phyloP scores from a whole-genome alignment of 64 coral and sea anemone genomes.

The Montipora foliosa region DNA sequence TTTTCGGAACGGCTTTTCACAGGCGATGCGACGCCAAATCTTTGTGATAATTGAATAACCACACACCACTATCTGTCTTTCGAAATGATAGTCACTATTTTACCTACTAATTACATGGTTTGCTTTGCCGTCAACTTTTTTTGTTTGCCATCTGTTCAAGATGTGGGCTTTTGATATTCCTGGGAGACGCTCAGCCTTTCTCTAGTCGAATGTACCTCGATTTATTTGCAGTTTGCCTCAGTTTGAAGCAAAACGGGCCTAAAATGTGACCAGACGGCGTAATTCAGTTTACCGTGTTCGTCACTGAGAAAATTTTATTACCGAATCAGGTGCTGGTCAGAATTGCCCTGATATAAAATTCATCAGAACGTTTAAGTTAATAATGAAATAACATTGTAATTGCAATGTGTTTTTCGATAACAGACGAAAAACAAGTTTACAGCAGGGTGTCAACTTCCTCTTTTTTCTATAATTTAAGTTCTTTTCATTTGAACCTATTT shows the following conservation, averaged over 20 bases:
- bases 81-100: not conserved
- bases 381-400: no score
- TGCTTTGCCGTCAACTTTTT: not conserved
- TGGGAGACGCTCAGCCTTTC: not conserved
- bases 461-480: no score
- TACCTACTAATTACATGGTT: slow-evolving; percentile 31
- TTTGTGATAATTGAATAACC: slow-evolving; percentile 11
- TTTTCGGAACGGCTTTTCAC: not conserved
- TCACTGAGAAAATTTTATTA: no score
- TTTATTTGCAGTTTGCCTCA: not conserved
- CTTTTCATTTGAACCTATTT: no score
- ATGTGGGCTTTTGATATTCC: not conserved
- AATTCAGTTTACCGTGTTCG: no score
- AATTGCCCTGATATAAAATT: not conserved
- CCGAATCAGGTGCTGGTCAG: not conserved
- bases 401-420: no score
- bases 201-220: no score
- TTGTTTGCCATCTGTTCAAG: slow-evolving; percentile 7
- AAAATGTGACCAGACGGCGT: not conserved
- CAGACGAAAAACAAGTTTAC: no score
- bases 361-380: not conserved
- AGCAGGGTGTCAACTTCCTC: no score
- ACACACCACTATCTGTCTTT: not conserved
- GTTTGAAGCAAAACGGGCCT: not conserved
- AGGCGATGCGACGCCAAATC: not conserved